Evolutionary conservation across 2,888 invertebrate species (phyloP), one percentile per base, ranked within the genome.

Genomic region (Blomia tropicalis): DNA sequence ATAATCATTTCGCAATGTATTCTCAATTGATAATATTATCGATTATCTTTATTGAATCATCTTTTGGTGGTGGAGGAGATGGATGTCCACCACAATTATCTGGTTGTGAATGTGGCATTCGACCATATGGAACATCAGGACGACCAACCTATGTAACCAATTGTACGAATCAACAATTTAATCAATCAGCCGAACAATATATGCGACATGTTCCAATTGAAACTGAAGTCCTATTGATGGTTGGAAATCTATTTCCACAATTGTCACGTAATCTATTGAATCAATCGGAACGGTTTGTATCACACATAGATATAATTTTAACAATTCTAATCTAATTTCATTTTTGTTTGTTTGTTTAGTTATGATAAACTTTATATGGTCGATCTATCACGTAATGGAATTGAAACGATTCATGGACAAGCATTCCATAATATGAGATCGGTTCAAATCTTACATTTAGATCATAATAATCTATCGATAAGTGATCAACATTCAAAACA

Each of bases 381-480:
- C 47, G 85, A 85, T 69, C 81, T 85, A 82, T 82, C 82, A 65
- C 81, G 79, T 70, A 85, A 85, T 71, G 77, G 79, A 19, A 84
- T 85, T 44, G 73, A 78, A 51, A 81, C 81, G 67, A 83, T 85
- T 54, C 79, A 80, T 64, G 85, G 85, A 1, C 83, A 84, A 71
- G 76, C 83, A 0, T 85, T 83, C 71, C 85, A 85, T 70, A 82
- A 81, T 69, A 84, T 85, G 0, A 77, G 78, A 56, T 79, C 79
- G 65, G 84, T 85, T 0, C 78, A 80, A 70, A 76, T 81, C 29
- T 75, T 85, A 7, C 80, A 83, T 66, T 74, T 85, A 63, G 82
- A 84, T 71, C 82, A 83, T 70, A 85, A 85, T 70, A 77, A 83
- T 65, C 74, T 85, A 41, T 79, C 80, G 2, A 78, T 83, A 66